Evolutionary conservation across 2,797 vertebrate genomes (phyloP).

Genomic region (Anas acuta): DNA sequence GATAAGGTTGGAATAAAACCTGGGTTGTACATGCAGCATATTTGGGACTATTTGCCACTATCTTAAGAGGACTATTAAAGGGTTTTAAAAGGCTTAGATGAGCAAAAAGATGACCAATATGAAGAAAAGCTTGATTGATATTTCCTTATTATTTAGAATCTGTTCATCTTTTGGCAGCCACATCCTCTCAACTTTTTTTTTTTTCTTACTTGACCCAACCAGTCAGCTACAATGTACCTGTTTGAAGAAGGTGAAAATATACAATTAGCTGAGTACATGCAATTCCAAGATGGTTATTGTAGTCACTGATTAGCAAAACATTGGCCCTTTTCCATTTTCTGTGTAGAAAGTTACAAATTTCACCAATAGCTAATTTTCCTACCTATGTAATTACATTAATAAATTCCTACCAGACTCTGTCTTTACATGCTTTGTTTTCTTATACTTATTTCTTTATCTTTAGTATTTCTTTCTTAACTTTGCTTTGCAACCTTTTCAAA

Average conservation of each 20-base stretch:
- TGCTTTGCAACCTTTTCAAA: background rate
- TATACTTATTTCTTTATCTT: background rate
- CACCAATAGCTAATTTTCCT: background rate
- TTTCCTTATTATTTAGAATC: background rate
- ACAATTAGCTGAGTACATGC: background rate
- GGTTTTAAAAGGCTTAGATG: background rate
- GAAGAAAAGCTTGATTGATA: background rate
- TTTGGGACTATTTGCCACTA: background rate
- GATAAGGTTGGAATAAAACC: conserved; percentile 19
- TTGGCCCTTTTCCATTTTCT: background rate
- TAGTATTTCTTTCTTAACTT: background rate
- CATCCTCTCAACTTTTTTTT: background rate
- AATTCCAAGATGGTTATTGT: background rate
- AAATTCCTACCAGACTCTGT: background rate
- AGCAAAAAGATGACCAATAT: background rate
- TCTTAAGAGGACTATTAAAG: background rate
- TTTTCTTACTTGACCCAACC: background rate
- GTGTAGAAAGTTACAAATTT: background rate
- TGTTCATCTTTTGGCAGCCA: background rate
- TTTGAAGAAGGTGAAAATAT: background rate
- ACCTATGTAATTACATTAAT: background rate
- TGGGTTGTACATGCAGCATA: background rate
- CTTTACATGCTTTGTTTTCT: background rate
- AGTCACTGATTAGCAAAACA: conserved; percentile 13
- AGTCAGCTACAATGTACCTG: background rate